Percentiles rank a stretch among this genome's conserved stretches.
These are phyloP conservation scores for Lycaon pictus DNA, from an alignment of 2,113 vertebrate genomes.

Conservation along the genomic window DNA sequence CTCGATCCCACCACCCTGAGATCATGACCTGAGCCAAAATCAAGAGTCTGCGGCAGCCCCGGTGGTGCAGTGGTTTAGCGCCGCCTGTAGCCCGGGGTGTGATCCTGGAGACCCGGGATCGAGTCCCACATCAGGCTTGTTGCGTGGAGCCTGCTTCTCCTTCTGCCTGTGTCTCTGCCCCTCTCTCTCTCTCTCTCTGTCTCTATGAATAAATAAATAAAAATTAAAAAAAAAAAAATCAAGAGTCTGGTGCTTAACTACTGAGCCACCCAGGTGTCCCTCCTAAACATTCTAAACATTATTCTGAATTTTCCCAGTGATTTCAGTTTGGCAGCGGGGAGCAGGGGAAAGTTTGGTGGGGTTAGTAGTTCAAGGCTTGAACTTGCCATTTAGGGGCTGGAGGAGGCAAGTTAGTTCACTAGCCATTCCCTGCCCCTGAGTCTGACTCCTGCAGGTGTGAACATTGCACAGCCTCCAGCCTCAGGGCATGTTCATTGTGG, in stretches of 20 bases:
- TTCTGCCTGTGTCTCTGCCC: too few relatives aligned
- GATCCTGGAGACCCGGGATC: too few relatives aligned
- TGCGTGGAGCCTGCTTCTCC: too few relatives aligned
- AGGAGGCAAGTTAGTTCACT: not conserved
- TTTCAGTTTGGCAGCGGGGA: not conserved
- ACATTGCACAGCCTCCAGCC: rapidly evolving
- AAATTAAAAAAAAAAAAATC: not conserved
- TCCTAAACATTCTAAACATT: not conserved
- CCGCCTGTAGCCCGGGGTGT: too few relatives aligned
- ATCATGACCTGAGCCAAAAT: not conserved
- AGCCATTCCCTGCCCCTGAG: not conserved
- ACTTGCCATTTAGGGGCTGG: not conserved
- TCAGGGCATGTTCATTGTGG: not conserved
- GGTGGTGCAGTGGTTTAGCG: too few relatives aligned
- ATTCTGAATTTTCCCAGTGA: not conserved
- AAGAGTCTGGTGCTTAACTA: not conserved
- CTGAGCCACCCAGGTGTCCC: not conserved
- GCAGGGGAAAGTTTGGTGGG: rapidly evolving
- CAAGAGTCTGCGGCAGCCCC: not conserved
- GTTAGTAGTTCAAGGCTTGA: not conserved
- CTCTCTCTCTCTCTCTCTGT: too few relatives aligned
- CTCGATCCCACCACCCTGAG: not conserved
- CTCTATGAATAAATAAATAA: too few relatives aligned
- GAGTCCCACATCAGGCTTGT: too few relatives aligned
- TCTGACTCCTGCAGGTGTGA: not conserved